Evolutionary conservation across 2,797 vertebrate genomes (phyloP).

Genomic region (Paratrypauchen microcephalus): DNA sequence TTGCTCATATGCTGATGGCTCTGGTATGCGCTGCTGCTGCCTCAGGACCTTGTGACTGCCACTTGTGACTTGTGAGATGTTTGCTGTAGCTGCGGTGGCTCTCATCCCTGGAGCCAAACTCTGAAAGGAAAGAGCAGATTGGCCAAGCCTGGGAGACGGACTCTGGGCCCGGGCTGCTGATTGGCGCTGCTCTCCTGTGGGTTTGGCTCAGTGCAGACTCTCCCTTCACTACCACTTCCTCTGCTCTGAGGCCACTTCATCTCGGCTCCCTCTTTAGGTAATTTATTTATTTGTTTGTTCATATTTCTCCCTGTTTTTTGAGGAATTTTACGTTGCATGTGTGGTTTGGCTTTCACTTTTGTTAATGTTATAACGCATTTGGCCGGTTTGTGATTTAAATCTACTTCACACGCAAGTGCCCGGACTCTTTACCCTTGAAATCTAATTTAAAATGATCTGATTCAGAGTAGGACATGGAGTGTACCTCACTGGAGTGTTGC

Average conservation of each 20-base stretch:
- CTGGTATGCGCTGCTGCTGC: background rate
- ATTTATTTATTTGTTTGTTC: background rate
- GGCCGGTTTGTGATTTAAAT: background rate
- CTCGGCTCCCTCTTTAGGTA: background rate
- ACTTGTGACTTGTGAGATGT: conserved; percentile 14
- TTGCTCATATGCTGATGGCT: background rate
- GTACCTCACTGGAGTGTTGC: background rate
- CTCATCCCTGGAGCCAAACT: conserved; percentile 10
- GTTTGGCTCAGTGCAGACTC: background rate
- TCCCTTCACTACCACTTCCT: conserved; percentile 1
- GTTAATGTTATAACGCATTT: background rate
- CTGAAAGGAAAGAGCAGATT: background rate
- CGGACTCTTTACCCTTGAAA: background rate
- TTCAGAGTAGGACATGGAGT: background rate
- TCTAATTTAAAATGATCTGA: background rate
- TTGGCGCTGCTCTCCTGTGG: background rate
- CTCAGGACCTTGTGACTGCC: conserved; percentile 8
- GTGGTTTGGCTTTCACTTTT: background rate
- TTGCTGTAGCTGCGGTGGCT: background rate
- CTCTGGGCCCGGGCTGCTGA: background rate
- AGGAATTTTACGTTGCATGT: background rate
- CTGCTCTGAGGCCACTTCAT: background rate
- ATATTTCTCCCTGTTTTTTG: background rate
- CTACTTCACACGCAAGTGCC: background rate
- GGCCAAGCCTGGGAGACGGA: background rate